These are phyloP conservation scores for Illadopsis cleaveri DNA, from an alignment of 2,113 vertebrate genomes.

Conservation along the genomic window DNA sequence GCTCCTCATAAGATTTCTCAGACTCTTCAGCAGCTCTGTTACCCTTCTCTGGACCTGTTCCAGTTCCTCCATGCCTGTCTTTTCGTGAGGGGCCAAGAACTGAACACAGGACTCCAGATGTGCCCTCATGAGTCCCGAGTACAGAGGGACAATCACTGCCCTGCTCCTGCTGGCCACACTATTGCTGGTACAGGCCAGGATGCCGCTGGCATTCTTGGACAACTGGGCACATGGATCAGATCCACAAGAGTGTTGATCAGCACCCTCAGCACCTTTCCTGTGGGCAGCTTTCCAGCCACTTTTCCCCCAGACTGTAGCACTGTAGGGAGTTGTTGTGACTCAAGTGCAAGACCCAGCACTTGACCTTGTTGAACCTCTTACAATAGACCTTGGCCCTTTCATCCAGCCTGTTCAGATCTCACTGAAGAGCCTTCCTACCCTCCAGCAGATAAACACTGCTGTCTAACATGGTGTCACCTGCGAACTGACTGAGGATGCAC, in stretches of 20 bases:
- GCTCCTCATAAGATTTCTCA: neutral
- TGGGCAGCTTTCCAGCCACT: neutral
- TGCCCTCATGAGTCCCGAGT: rapidly evolving
- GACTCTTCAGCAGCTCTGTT: neutral
- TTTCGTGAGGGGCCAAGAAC: rapidly evolving
- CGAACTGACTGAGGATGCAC: neutral
- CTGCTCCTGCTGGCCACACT: neutral
- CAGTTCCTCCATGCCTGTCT: neutral
- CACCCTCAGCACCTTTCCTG: neutral
- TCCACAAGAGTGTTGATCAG: rapidly evolving
- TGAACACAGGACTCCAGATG: rapidly evolving
- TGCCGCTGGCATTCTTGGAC: neutral
- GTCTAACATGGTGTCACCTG: no score
- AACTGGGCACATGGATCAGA: rapidly evolving
- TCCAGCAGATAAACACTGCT: neutral
- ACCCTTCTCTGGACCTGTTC: neutral
- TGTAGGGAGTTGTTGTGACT: neutral
- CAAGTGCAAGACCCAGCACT: neutral
- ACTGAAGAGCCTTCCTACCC: neutral
- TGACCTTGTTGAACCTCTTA: neutral
- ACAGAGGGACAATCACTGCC: neutral
- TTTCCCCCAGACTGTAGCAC: neutral
- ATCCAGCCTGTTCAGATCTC: neutral
- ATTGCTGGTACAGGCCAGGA: neutral
- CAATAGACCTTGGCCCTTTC: rapidly evolving